Evolutionary conservation across 2,113 vertebrate species (phyloP), one percentile per base, ranked within the genome.

Genomic region (Cyprinus carpio): DNA sequence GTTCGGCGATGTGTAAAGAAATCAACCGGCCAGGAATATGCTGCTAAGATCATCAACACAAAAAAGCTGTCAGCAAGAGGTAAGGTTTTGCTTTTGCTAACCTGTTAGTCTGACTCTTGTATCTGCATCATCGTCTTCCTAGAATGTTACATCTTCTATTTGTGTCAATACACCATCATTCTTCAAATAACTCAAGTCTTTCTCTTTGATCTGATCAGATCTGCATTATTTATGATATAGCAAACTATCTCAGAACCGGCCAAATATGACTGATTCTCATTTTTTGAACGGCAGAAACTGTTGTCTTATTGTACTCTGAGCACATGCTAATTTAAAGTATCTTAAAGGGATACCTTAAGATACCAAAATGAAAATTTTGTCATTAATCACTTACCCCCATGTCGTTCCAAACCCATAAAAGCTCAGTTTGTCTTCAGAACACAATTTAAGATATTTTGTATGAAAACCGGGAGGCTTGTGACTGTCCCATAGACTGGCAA

Each of bases 41-140:
- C 98, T 91, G 98, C 98, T 86, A 99, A 99, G 95, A 99, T 99
- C 85, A 99, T 99, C 90, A 99, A 99, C 93, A 99, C 98, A 75
- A 99, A 99, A 95, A 99, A 99, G 93, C 94, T 99, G 87, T 99
- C 98, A 37, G 97, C 97, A 83, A 95, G 98, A 95, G 98, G 98
- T 99, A 89, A 96, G 96, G 1, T 20, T 20, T n/a, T 7, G n/a
- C 49, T 62, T 46, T 81, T 20, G n/a, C 37, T 49, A 6, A 27
- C 12, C 40, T 43, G 40, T 3, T 2, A 10, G 40, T 10, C 40
- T 25, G 56, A 11, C 29, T 25, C 40, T 1, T 40, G 40, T 40
- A 40, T 9, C 40, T 40, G 40, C 7, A 40, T 40, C 40, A 16
- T 16, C 3, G 4, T 64, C n/a, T 64, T 25, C n/a, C 3, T 62